Evolutionary conservation across 2,888 invertebrate genomes (phyloP).

Genomic region (Sipunculus nudus): DNA sequence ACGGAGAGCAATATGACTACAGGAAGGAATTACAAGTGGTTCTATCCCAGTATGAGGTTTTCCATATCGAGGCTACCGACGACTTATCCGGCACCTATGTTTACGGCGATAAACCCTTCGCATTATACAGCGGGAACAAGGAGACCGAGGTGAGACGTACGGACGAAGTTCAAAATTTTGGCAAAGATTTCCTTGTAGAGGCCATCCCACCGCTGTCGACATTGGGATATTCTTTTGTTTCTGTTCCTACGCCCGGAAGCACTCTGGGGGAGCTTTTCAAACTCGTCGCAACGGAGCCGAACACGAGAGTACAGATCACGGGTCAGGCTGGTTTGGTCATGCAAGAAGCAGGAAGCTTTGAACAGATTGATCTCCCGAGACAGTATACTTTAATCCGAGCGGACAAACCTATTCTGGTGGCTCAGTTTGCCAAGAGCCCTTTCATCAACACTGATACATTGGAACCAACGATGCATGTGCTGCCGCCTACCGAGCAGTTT

Average conservation of each 20-base stretch:
- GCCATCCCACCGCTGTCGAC: too few relatives aligned
- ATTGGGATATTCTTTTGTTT: too few relatives aligned
- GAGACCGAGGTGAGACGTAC: neutral
- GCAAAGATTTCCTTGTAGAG: too few relatives aligned
- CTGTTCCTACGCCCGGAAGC: too few relatives aligned
- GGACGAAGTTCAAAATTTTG: too few relatives aligned
- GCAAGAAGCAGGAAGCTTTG: too few relatives aligned
- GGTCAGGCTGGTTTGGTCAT: too few relatives aligned
- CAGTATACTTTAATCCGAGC: too few relatives aligned
- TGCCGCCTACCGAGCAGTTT: conserved; percentile 40
- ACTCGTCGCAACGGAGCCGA: too few relatives aligned
- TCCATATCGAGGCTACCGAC: conserved; percentile 9
- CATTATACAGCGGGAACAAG: conserved; percentile 5
- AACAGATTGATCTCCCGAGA: too few relatives aligned
- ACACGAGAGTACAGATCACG: too few relatives aligned
- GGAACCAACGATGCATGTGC: conserved; percentile 45
- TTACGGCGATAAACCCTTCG: neutral
- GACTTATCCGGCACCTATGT: conserved; percentile 3
- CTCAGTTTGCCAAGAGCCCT: conserved; percentile 7
- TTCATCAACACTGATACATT: neutral
- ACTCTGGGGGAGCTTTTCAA: too few relatives aligned
- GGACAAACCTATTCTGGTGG: conserved; percentile 4
- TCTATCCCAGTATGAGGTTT: conserved; percentile 1
- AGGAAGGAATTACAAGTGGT: neutral
- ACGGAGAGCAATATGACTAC: conserved; percentile 1